Evolutionary conservation across 2,888 invertebrate species (phyloP), one percentile per base, ranked within the genome.

Genomic region (Corythucha ciliata): DNA sequence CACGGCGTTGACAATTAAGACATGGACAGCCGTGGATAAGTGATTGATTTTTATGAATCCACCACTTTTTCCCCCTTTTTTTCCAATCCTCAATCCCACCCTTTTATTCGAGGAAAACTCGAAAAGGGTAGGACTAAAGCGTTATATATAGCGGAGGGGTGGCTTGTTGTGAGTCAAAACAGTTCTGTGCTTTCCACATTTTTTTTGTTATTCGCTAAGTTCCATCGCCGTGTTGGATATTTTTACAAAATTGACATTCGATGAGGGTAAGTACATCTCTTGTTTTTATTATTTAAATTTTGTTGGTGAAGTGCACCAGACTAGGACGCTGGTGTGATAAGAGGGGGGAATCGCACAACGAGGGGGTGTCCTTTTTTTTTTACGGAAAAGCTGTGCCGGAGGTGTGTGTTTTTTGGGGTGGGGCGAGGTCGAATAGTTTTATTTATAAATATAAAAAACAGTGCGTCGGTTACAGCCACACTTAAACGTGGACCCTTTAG

Each of bases 31-130:
- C 54, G 54, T 54, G 37, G 51, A 46, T 49, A 54, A 54, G 48
- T 54, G 54, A 54, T 54, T 54, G 54, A 54, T 54, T 54, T 54
- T 54, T 54, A n/a, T n/a, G n/a, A n/a, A n/a, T n/a, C n/a, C n/a
- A n/a, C n/a, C n/a, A n/a, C n/a, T n/a, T n/a, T n/a, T n/a, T n/a
- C n/a, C n/a, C n/a, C n/a, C n/a, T n/a, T n/a, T n/a, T n/a, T n/a
- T n/a, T n/a, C n/a, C n/a, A n/a, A n/a, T n/a, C n/a, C n/a, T n/a
- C n/a, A n/a, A n/a, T n/a, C n/a, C n/a, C n/a, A n/a, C n/a, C n/a
- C n/a, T n/a, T n/a, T n/a, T n/a, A n/a, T n/a, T n/a, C n/a, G n/a
- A n/a, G n/a, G n/a, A n/a, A n/a, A n/a, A n/a, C n/a, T n/a, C n/a
- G n/a, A n/a, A n/a, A n/a, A n/a, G 51, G 54, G 51, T 51, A 51